These are phyloP conservation scores for Ametastegia equiseti DNA, from an alignment of 2,888 invertebrate species.

Conservation along the genomic window DNA sequence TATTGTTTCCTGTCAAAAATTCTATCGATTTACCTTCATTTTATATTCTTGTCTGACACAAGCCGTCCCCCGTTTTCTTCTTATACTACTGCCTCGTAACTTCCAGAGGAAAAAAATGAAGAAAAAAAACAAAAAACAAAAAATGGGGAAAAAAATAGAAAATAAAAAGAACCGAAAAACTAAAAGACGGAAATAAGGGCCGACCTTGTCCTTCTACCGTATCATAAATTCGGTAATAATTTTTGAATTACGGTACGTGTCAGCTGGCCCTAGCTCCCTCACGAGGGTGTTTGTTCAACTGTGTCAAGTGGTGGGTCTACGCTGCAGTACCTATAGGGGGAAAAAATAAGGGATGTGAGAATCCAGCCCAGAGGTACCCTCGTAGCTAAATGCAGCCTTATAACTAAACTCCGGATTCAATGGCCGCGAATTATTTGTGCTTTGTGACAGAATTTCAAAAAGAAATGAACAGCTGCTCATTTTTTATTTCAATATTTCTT, in stretches of 20 bases:
- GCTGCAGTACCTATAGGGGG: not conserved
- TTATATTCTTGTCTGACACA: conserved; percentile 2
- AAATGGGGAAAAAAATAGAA: not conserved
- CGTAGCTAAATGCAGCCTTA: conserved; percentile 3
- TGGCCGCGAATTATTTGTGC: not conserved
- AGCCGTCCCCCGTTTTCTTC: not conserved
- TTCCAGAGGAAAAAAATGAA: not conserved
- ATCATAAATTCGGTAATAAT: conserved; percentile 34
- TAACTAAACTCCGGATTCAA: conserved; percentile 9
- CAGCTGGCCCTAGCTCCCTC: conserved; percentile 26
- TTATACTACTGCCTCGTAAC: conserved; percentile 21
- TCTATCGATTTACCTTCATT: not conserved
- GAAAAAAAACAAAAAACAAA: not conserved
- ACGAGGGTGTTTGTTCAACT: conserved; percentile 21
- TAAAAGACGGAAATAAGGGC: not conserved
- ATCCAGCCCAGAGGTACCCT: not conserved
- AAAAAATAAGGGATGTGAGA: not conserved
- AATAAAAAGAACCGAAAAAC: conserved; percentile 6
- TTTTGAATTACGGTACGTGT: conserved; percentile 36
- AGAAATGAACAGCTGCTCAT: not conserved
- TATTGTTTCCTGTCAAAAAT: not conserved
- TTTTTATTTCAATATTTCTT: not conserved
- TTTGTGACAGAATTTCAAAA: not conserved
- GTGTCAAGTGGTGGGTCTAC: conserved; percentile 10
- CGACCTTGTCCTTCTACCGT: conserved; percentile 25